Conservation (phyloP, 2,113 vertebrate species). For the Shinisaurus crocodilurus region DNA sequence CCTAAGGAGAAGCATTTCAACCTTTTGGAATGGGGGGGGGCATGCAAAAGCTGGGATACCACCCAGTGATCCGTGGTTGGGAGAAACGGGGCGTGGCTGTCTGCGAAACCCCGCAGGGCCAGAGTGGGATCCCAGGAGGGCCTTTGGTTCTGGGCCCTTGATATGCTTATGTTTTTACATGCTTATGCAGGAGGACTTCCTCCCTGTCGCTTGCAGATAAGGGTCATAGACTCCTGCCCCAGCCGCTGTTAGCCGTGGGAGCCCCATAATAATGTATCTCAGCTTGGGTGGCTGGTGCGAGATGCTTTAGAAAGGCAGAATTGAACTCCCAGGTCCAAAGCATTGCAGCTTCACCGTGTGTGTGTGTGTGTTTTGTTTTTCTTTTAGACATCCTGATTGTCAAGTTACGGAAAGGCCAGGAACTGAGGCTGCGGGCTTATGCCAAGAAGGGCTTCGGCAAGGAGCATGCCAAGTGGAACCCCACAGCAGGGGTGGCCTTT, state of each 20-base stretch:
- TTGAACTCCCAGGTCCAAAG: not conserved
- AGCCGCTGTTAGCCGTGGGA: not conserved
- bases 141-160: too few relatives aligned
- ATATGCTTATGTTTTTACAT: too few relatives aligned
- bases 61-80: too few relatives aligned
- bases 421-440: constrained; percentile 91
- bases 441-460: constrained; percentile 99
- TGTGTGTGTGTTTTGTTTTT: accelerated
- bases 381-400: constrained; percentile 92
- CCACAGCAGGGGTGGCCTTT: constrained; percentile 94
- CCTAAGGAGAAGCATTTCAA: too few relatives aligned
- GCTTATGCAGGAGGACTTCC: too few relatives aligned
- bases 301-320: not conserved
- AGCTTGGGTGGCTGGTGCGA: not conserved
- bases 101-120: too few relatives aligned
- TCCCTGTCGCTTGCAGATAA: not conserved
- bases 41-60: too few relatives aligned
- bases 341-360: not conserved
- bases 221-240: not conserved
- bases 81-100: too few relatives aligned
- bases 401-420: constrained; percentile 96
- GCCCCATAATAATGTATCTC: not conserved
- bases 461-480: constrained; percentile 99
- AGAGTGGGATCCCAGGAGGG: too few relatives aligned
- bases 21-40: too few relatives aligned